These are phyloP conservation scores for Leptestheria dahalacensis DNA, from an alignment of 1,140 invertebrate species.

Conservation along the genomic window DNA sequence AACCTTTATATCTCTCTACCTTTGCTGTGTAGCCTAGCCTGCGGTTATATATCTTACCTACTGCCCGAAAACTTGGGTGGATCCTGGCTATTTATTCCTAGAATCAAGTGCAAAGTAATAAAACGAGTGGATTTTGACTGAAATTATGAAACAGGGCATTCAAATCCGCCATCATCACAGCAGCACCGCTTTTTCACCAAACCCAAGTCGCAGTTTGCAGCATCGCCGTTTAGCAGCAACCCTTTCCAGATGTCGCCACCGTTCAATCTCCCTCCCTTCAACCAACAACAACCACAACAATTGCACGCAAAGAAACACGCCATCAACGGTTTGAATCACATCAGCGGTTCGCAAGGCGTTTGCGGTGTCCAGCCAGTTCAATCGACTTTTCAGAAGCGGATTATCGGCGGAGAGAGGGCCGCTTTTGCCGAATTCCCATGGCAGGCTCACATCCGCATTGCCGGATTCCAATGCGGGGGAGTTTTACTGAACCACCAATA, in stretches of 20 bases:
- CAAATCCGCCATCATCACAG: background rate
- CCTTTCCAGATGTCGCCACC: background rate
- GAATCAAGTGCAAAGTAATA: no score
- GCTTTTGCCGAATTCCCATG: conserved; percentile 58
- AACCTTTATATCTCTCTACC: no score
- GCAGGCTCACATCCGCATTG: conserved; percentile 69
- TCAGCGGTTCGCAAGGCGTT: conserved; percentile 22
- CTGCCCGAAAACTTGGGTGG: no score
- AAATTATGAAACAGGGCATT: no score
- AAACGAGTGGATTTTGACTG: no score
- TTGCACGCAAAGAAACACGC: background rate
- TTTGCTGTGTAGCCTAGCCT: conserved; percentile 3
- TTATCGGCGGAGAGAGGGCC: conserved; percentile 45
- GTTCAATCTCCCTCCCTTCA: background rate
- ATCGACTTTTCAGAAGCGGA: conserved; percentile 53
- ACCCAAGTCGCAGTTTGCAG: background rate
- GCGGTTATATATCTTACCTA: no score
- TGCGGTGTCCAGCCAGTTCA: conserved; percentile 38
- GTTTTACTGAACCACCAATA: conserved; percentile 45
- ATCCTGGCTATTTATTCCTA: no score
- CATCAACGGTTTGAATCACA: conserved; percentile 6
- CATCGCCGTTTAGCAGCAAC: background rate
- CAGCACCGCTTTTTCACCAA: background rate
- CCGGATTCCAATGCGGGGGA: conserved; percentile 62
- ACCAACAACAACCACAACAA: background rate